Percentiles rank a stretch among this genome's conserved stretches.
These are phyloP conservation scores for Adelognathus sp. DNA, from an alignment of 2,888 invertebrate genomes.

Conservation along the genomic window DNA sequence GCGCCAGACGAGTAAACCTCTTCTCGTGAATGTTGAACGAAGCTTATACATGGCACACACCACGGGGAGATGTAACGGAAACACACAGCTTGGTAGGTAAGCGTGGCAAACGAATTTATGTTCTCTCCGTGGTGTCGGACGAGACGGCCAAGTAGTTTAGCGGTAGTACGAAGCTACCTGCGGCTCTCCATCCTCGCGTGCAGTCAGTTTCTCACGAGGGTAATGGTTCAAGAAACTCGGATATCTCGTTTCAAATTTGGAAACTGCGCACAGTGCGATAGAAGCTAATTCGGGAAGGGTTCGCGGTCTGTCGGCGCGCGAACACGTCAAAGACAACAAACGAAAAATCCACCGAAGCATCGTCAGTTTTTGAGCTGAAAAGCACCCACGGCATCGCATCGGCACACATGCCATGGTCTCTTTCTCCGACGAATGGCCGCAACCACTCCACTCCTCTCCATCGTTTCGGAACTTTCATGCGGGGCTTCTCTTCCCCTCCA, in stretches of 20 bases:
- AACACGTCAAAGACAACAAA: constrained; percentile 43
- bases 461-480: constrained; percentile 19
- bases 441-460: constrained; percentile 21
- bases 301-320: background rate
- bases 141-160: background rate
- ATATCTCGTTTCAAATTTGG: constrained; percentile 36
- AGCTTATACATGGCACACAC: background rate
- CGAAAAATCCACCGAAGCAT: constrained; percentile 20
- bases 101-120: constrained; percentile 5
- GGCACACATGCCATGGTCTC: background rate
- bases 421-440: constrained; percentile 5
- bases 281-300: constrained; percentile 49
- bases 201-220: background rate
- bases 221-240: constrained; percentile 9
- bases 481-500: too few relatives aligned
- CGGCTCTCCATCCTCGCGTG: background rate
- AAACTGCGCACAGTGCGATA: constrained; percentile 2
- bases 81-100: background rate
- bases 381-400: constrained; percentile 3
- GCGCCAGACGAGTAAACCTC: background rate
- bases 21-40: background rate
- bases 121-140: background rate
- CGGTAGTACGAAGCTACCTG: background rate
- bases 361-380: constrained; percentile 18
- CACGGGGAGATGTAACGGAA: background rate